Evolutionary conservation across 2,113 vertebrate species (phyloP).

Genomic region (Saiga tatarica): DNA sequence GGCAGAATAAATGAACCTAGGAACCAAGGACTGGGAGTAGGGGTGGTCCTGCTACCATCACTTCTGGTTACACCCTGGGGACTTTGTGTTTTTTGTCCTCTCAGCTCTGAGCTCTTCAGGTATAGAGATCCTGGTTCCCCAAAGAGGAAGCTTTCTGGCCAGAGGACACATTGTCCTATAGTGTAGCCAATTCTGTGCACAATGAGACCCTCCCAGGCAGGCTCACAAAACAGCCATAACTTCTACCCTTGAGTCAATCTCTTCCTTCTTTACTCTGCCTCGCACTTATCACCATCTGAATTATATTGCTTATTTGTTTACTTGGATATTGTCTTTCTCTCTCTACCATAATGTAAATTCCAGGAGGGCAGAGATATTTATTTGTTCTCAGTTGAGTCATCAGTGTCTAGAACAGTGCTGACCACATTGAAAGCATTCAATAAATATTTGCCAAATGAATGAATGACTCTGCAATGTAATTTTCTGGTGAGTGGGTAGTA

Average conservation of each 20-base stretch:
- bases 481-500: neutral
- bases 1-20: neutral
- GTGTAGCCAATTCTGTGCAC: neutral
- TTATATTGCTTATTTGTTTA: neutral
- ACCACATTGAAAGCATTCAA: neutral
- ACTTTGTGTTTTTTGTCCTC: neutral
- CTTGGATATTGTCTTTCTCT: neutral
- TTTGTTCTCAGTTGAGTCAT: neutral
- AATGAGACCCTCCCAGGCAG: neutral
- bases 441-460: neutral
- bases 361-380: neutral
- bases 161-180: neutral
- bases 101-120: neutral
- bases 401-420: neutral
- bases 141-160: neutral
- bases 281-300: neutral
- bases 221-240: neutral
- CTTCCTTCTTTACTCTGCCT: neutral
- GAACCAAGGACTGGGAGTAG: neutral
- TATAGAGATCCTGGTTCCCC: neutral
- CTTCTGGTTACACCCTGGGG: neutral
- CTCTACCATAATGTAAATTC: neutral
- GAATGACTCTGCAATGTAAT: neutral
- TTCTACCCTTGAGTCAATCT: neutral
- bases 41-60: neutral